Base-by-base conservation (phyloP, 2,888 invertebrate species). In the Ametastegia equiseti region DNA sequence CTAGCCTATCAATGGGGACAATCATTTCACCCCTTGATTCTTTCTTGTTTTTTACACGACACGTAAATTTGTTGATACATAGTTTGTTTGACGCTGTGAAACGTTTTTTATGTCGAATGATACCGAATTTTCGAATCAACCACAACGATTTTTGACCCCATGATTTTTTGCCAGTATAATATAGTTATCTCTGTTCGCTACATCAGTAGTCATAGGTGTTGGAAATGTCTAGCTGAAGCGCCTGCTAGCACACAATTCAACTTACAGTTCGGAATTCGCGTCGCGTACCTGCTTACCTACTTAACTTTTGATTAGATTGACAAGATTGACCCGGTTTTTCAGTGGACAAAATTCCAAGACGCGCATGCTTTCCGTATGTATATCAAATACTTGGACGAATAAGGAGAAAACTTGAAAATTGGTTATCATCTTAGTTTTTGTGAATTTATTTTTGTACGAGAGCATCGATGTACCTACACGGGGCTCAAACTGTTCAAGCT, bases 371-470 rank as follows among this genome's bases (percentile, higher is more conserved):
- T 11, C 19, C 50, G n/a, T 6, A 1, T 19, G 50, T 3, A 7
- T 1, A n/a, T 50, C n/a, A n/a, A n/a, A n/a, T 50, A 2, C 7
- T 23, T 19, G 1, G 7, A 50, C 0, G 7, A 19, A 19, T 6
- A 7, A 19, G n/a, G 1, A 0, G 6, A 19, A 50, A 50, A 19
- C 13, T 7, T n/a, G 19, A 50, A 50, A 19, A 15, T 23, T 54
- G 19, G 19, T 23, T 9, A n/a, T 13, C 0, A 4, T 30, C 3
- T 57, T 11, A n/a, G n/a, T 50, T 79, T 65, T 45, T 63, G 19
- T 63, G 79, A 77, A 71, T 81, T 45, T 15, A 57, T 77, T 81
- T 81, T 69, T 69, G 54, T 67, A 15, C n/a, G 3, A 15, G 47
- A 50, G 30, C 11, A 19, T 47, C 80, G 71, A 27, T 73, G 5